phyloP scores from a whole-genome alignment of 2,888 invertebrate species.

The Drosophila limbata region DNA sequence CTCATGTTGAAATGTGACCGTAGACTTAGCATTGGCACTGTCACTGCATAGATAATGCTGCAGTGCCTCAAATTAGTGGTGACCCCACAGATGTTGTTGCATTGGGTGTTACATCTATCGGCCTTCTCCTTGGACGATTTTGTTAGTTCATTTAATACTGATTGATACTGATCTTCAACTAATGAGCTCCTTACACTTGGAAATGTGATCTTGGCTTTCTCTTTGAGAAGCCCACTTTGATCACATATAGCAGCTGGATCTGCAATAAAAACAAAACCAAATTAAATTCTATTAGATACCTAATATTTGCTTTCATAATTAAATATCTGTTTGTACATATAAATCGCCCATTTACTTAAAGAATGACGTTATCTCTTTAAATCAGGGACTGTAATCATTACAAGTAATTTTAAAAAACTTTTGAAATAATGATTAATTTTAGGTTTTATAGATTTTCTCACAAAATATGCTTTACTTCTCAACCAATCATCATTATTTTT shows the following conservation, averaged over 20 bases:
- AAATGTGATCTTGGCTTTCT: neutral
- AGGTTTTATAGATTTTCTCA: no score
- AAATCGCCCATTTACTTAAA: no score
- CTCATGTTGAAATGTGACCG: conserved; percentile 29
- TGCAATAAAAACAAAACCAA: neutral
- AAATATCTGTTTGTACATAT: neutral
- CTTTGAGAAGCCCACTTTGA: neutral
- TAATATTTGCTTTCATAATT: neutral
- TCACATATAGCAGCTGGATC: neutral
- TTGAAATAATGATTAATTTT: no score
- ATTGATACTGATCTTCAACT: conserved; percentile 2
- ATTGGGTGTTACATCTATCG: neutral
- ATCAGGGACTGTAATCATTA: no score
- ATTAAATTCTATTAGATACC: no score
- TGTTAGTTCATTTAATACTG: conserved; percentile 43
- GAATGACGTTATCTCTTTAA: no score
- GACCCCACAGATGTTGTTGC: neutral
- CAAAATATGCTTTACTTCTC: no score
- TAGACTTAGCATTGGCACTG: neutral
- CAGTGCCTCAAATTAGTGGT: neutral
- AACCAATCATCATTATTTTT: no score
- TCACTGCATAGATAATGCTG: neutral
- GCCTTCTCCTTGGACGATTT: conserved; percentile 4
- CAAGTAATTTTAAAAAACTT: no score
- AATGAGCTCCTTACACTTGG: neutral